Evolutionary conservation across 2,113 vertebrate genomes (phyloP).

Genomic region (Stictonetta naevosa): DNA sequence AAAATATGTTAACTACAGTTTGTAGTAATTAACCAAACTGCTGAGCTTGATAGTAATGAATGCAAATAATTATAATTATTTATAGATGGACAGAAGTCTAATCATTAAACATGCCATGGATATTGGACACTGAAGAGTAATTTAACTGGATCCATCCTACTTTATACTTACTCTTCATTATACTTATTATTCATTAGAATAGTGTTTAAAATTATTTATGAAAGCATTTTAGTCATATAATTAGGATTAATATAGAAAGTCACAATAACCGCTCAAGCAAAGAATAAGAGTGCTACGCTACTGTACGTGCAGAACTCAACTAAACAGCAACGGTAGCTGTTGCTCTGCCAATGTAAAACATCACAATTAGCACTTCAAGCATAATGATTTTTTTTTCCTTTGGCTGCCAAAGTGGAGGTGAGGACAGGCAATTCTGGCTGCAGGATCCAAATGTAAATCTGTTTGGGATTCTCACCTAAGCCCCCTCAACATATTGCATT

Average conservation of each 20-base stretch:
- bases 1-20: slow-evolving; percentile 58
- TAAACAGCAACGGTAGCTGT: not conserved
- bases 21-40: slow-evolving; percentile 64
- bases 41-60: slow-evolving; percentile 55
- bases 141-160: not conserved
- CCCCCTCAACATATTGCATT: not conserved
- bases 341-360: not conserved
- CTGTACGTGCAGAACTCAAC: not conserved
- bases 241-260: slow-evolving; percentile 44
- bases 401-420: not conserved
- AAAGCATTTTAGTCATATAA: slow-evolving; percentile 39
- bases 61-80: slow-evolving; percentile 73
- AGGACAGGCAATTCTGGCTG: not conserved
- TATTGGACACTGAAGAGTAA: slow-evolving; percentile 35
- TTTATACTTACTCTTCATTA: slow-evolving; percentile 25
- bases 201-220: slow-evolving; percentile 41
- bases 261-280: not conserved
- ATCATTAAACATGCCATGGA: slow-evolving; percentile 33
- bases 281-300: not conserved
- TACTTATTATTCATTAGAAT: not conserved
- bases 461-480: not conserved
- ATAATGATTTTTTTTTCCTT: not conserved
- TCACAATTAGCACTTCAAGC: not conserved
- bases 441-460: slow-evolving; percentile 6
- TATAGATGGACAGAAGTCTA: slow-evolving; percentile 60